phyloP scores from a whole-genome alignment of 2,888 invertebrate species.

The Harmothoe impar region DNA sequence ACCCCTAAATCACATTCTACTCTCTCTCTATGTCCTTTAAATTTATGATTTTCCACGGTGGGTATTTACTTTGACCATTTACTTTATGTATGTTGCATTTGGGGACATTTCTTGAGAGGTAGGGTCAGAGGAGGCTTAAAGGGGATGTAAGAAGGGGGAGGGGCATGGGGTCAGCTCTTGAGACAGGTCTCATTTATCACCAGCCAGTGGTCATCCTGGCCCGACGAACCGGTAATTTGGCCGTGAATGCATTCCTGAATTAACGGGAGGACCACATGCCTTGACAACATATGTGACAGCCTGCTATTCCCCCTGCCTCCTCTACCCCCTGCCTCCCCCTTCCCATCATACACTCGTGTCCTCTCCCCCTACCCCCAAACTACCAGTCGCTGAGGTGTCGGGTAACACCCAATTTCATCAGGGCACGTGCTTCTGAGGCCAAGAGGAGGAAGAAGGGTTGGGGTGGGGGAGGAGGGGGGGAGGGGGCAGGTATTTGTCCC shows the following conservation, averaged over 20 bases:
- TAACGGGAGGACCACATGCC: background rate
- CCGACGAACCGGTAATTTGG: slow-evolving; percentile 7
- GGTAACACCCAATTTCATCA: slow-evolving; percentile 37
- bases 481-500: background rate
- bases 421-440: slow-evolving; percentile 1
- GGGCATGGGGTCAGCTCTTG: background rate
- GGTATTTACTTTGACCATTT: background rate
- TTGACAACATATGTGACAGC: slow-evolving; percentile 28
- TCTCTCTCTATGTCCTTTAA: too few species aligned
- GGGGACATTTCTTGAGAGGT: background rate
- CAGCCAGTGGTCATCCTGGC: background rate
- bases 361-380: background rate
- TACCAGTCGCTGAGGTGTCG: background rate
- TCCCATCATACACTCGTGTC: background rate
- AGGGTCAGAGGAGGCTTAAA: background rate
- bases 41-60: too few species aligned
- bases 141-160: background rate
- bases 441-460: slow-evolving; percentile 20
- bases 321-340: background rate
- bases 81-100: background rate
- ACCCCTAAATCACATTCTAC: too few species aligned
- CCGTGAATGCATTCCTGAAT: background rate
- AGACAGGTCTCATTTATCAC: background rate
- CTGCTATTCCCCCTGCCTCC: background rate
- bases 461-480: background rate